These are phyloP conservation scores for Periophthalmus magnuspinnatus DNA, from an alignment of 2,797 vertebrate genomes.

Conservation along the genomic window DNA sequence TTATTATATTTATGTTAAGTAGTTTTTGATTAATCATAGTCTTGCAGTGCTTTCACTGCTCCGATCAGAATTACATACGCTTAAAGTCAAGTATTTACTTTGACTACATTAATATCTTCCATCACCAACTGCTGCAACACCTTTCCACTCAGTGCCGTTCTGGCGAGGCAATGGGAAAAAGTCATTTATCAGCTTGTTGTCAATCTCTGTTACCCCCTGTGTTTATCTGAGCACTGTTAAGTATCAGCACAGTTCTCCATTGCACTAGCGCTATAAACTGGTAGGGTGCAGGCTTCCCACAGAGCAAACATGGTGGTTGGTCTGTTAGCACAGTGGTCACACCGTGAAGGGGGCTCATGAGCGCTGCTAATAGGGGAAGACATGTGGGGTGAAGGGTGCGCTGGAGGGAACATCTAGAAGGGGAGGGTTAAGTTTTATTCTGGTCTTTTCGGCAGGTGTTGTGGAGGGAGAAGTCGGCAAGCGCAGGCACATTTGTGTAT, in stretches of 20 bases:
- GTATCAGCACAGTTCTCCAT: conserved; percentile 51
- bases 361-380: conserved; percentile 58
- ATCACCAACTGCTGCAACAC: conserved; percentile 54
- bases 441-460: conserved; percentile 48
- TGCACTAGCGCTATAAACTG: conserved; percentile 47
- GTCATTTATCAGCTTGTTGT: conserved; percentile 66
- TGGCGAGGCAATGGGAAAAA: conserved; percentile 62
- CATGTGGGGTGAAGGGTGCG: conserved; percentile 37
- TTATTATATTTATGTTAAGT: too few relatives aligned
- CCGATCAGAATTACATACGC: conserved; percentile 51
- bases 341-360: conserved; percentile 63
- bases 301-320: conserved; percentile 72
- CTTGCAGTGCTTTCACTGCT: conserved; percentile 33
- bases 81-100: conserved; percentile 58
- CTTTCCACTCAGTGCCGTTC: conserved; percentile 64
- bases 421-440: conserved; percentile 20
- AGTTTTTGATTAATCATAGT: conserved; percentile 55
- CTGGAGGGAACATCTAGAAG: conserved; percentile 25
- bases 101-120: conserved; percentile 63
- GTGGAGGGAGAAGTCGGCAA: conserved; percentile 10
- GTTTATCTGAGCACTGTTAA: conserved; percentile 45
- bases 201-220: conserved; percentile 58
- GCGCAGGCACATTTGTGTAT: conserved; percentile 16
- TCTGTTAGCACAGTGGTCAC: conserved; percentile 73
- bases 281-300: conserved; percentile 56